Percentiles rank a stretch among this genome's conserved stretches.
Conservation (phyloP, 2,888 invertebrate species). For the Ophion costatus region DNA sequence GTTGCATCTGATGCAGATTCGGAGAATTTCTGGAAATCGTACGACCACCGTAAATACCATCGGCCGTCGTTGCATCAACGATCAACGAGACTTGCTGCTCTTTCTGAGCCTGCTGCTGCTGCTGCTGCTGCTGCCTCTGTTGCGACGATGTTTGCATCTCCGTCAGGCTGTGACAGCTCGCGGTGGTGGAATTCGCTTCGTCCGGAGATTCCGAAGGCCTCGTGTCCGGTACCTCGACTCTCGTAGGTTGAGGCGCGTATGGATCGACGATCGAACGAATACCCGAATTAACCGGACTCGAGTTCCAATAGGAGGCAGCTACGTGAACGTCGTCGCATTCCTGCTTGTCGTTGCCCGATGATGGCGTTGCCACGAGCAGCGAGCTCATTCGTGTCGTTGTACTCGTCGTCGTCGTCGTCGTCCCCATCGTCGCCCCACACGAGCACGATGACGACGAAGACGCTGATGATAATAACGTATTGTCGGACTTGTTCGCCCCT, state of each 20-base stretch:
- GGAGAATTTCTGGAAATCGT: constrained; percentile 63
- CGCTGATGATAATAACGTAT: constrained; percentile 41
- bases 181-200: constrained; percentile 52
- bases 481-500: constrained; percentile 44
- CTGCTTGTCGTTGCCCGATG: constrained; percentile 57
- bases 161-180: constrained; percentile 73
- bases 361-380: constrained; percentile 46
- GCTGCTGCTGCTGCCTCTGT: constrained; percentile 59
- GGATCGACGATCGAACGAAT: constrained; percentile 76
- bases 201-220: constrained; percentile 76
- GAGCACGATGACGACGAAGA: constrained; percentile 56
- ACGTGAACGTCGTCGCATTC: constrained; percentile 60
- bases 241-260: constrained; percentile 80
- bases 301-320: constrained; percentile 75
- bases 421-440: no score
- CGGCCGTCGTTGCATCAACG: constrained; percentile 6
- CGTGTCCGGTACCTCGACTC: constrained; percentile 80
- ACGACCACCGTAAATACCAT: constrained; percentile 41
- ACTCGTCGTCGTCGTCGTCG: constrained; percentile 51
- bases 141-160: constrained; percentile 79
- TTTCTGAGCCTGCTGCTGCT: constrained; percentile 44
- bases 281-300: constrained; percentile 70
- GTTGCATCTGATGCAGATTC: constrained; percentile 75
- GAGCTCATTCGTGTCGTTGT: constrained; percentile 48
- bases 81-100: constrained; percentile 63